Evolutionary conservation across 2,113 vertebrate genomes (phyloP), one percentile per base, ranked within the genome.

Genomic region (Grantiella picta): DNA sequence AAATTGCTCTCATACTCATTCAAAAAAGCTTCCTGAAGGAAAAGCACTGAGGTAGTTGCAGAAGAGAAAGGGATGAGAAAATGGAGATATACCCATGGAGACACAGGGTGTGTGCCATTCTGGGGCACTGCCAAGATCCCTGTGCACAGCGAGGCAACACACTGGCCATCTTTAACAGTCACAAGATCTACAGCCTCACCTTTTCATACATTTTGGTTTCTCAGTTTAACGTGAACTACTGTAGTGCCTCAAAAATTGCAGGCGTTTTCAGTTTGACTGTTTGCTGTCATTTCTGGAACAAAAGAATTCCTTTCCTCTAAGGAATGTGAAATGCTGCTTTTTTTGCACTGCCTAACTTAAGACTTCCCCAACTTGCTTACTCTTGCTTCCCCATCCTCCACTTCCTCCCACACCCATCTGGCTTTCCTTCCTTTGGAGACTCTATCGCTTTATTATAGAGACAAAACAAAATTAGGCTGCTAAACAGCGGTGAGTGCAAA

Each of bases 401-500:
- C 86, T 95, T 96, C 96, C 97, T 95, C 95, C 92, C 94, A 94
- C 95, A 96, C 91, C 90, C 89, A 94, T 82, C 84, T 88, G 82
- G 85, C 60, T 78, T 95, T 89, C 78, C 88, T 93, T 94, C 93
- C 90, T 94, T 59, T 77, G 66, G 73, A 91, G 80, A 52, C 63
- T 73, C 75, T 45, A 69, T n/a, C 12, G 31, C 72, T 82, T 64
- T 81, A 86, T 64, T 83, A 88, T 79, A 82, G 71, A 89, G 47
- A 84, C 78, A 91, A 93, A 95, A 83, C 71, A 86, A 72, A 91
- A 94, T 40, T 53, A 80, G 89, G 90, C 42, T 73, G 44, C 64
- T 81, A 28, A 88, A 45, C 9, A 65, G 50, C 7, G 19, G 42
- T 16, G 29, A 90, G 17, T 13, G 9, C 9, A 9, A 70, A 29